Evolutionary conservation across 30 jellyfish, hydroid and myxozoan genomes (phyloP), one percentile per base, ranked within the genome.

Genomic region (Turritopsis rubra): DNA sequence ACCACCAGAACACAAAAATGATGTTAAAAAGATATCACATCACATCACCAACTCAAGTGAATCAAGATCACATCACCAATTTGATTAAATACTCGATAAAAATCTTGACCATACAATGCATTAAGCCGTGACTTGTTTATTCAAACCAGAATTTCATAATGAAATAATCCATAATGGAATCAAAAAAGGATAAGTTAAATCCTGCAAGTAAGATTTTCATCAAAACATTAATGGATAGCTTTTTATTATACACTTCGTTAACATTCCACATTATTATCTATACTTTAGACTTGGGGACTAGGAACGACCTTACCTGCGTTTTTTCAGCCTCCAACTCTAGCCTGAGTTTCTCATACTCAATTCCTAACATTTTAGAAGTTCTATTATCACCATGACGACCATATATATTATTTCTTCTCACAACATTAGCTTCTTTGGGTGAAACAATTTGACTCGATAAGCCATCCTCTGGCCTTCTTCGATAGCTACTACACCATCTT

Each of bases 301-400:
- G 60, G 5, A 41, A 41, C 60, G 60, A 41, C 0, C 21, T 68
- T 1, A 68, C 77, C 77, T 68, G 77, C 77, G 9, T 68, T 9
- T 27, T 23, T 19, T 68, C 77, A 0, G 53, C 70, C 18, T 26
- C 82, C 41, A 74, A 74, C 24, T 26, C 26, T 30, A 29, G 24
- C 65, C 24, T 74, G 71, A 74, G 24, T 26, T 23, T 29, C 54
- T 74, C 82, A 30, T 29, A 74, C 70, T 74, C 82, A 29, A 24
- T 16, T 21, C 96, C 91, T 17, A 82, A 76, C 82, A 83, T 84
- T 65, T 71, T 87, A 79, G 97, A 88, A 65, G 81, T 73, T 41
- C 83, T 87, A 52, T 68, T 91, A 27, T 68, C 77, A n/a, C 30
- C 30, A n/a, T 27, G 28, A 23, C 77, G 31, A 23, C 30, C 77